Evolutionary conservation across 2,797 vertebrate genomes (phyloP).

Genomic region (Sebastes cheni): DNA sequence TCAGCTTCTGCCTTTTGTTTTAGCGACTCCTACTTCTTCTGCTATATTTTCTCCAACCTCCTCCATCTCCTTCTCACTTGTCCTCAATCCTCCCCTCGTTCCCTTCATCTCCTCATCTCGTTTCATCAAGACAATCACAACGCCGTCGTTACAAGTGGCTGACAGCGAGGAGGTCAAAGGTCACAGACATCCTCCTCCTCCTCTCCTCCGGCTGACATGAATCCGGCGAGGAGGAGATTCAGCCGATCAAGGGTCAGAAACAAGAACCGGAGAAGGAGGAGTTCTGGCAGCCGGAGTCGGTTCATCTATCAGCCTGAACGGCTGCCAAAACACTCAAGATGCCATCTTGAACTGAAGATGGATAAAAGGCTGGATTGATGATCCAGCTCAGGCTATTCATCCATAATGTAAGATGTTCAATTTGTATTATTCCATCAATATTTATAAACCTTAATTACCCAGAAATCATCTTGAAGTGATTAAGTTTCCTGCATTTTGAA

Average conservation of each 20-base stretch:
- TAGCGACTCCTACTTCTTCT: background rate
- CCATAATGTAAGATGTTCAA: background rate
- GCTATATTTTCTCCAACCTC: background rate
- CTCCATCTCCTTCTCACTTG: background rate
- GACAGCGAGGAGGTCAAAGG: slow-evolving; percentile 5
- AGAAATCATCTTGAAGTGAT: background rate
- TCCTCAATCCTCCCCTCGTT: background rate
- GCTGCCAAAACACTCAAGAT: slow-evolving; percentile 43
- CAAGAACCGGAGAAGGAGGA: background rate
- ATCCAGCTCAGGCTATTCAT: background rate
- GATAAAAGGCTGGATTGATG: slow-evolving; percentile 15
- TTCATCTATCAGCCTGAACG: slow-evolving; percentile 43
- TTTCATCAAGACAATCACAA: too few species aligned
- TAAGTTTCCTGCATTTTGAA: background rate
- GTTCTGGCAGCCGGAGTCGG: slow-evolving; percentile 9
- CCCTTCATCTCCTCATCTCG: background rate
- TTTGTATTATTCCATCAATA: background rate
- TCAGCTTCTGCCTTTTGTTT: background rate
- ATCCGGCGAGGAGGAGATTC: slow-evolving; percentile 29
- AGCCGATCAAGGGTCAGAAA: background rate
- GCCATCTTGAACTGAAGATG: slow-evolving; percentile 22
- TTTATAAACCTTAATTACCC: background rate
- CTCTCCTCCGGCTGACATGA: background rate
- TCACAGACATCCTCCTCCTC: slow-evolving; percentile 7
- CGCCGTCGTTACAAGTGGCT: background rate